These are phyloP conservation scores for Lithobates sylvaticus DNA, from an alignment of 2,797 vertebrate species.

Conservation along the genomic window DNA sequence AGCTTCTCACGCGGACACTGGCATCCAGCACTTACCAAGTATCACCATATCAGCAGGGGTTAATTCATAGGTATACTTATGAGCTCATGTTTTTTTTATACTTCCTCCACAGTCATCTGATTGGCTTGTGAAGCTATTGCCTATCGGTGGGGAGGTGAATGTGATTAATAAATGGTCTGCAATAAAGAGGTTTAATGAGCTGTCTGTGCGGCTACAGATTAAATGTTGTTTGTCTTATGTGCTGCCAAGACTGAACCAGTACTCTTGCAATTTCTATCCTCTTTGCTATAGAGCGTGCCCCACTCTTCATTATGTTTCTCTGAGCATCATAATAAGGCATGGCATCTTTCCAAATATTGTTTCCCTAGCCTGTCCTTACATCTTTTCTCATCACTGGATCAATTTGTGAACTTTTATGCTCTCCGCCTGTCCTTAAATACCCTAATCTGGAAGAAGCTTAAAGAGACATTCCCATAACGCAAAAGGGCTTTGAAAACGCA, in stretches of 20 bases:
- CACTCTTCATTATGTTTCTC: constrained; percentile 4
- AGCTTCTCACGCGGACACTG: not conserved
- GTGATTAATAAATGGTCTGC: constrained; percentile 53
- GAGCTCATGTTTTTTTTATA: not conserved
- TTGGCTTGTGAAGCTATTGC: constrained; percentile 32
- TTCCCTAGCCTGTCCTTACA: not conserved
- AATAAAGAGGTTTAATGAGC: constrained; percentile 60
- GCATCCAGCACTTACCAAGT: not conserved
- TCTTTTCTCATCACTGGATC: constrained; percentile 27
- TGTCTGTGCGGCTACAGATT: constrained; percentile 55
- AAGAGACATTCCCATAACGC: not conserved
- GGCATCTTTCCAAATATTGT: constrained; percentile 23
- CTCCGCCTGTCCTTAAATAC: not conserved
- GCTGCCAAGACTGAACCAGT: constrained; percentile 51
- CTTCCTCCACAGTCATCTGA: not conserved
- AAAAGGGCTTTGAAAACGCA: too few species aligned
- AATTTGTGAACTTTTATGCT: constrained; percentile 16
- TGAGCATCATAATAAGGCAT: not conserved
- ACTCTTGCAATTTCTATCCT: constrained; percentile 24
- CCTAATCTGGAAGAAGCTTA: not conserved
- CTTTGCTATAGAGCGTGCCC: constrained; percentile 12
- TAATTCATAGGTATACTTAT: not conserved
- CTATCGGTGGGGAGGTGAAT: constrained; percentile 18
- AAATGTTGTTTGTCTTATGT: constrained; percentile 53
- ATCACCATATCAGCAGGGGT: not conserved